phyloP scores from a whole-genome alignment of 1,140 invertebrate species.

The Zaprionus capensis region DNA sequence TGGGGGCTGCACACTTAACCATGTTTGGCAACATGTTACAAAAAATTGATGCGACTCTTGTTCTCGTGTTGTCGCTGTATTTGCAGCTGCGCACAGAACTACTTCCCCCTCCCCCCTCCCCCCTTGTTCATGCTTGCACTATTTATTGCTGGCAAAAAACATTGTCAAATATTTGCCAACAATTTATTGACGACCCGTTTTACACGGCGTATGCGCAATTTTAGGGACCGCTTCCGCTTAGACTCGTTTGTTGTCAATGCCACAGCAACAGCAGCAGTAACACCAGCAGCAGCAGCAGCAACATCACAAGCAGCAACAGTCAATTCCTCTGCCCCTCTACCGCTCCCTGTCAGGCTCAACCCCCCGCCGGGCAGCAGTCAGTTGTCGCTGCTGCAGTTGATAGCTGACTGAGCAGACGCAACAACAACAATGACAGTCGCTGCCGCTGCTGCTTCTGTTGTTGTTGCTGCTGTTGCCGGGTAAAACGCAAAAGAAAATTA shows the following conservation, averaged over 20 bases:
- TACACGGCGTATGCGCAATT: constrained; percentile 43
- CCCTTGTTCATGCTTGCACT: constrained; percentile 13
- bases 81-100: constrained; percentile 64
- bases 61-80: constrained; percentile 26
- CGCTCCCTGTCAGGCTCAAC: neutral
- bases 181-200: constrained; percentile 47
- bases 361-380: constrained; percentile 3
- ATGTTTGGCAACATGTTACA: constrained; percentile 81
- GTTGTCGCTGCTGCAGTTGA: constrained; percentile 29
- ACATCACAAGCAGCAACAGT: constrained; percentile 20
- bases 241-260: constrained; percentile 15
- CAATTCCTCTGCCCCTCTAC: neutral
- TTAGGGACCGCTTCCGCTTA: constrained; percentile 3
- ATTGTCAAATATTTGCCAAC: constrained; percentile 54
- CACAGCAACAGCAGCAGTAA: constrained; percentile 26
- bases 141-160: constrained; percentile 69
- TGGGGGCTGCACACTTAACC: constrained; percentile 38
- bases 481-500: constrained; percentile 73
- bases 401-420: constrained; percentile 42
- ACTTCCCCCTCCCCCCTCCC: neutral
- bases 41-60: constrained; percentile 76
- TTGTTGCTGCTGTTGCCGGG: constrained; percentile 49
- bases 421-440: constrained; percentile 15
- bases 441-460: constrained; percentile 10
- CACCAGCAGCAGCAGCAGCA: constrained; percentile 18